These are phyloP conservation scores for Herminia tarsipennalis DNA, from an alignment of 2,888 invertebrate species.

Conservation along the genomic window DNA sequence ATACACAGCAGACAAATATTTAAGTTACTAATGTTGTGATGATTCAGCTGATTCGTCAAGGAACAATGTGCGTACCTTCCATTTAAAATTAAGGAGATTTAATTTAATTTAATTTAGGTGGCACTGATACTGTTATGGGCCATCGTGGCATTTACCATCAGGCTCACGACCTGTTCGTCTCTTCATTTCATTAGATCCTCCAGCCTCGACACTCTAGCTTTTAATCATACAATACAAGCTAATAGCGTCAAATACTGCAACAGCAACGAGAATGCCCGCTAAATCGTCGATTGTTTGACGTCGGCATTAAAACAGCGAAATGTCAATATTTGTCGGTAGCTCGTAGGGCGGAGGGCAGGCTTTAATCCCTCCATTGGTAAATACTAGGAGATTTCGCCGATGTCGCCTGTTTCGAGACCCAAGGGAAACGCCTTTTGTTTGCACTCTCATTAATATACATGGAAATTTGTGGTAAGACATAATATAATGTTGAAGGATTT, in stretches of 20 bases:
- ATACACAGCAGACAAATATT: too few species aligned
- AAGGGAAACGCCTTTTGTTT: conserved; percentile 57
- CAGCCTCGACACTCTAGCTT: too few species aligned
- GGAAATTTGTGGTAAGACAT: conserved; percentile 43
- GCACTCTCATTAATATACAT: conserved; percentile 67
- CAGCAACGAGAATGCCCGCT: conserved; percentile 43
- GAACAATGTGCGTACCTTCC: too few species aligned
- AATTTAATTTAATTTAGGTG: too few species aligned
- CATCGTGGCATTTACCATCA: too few species aligned
- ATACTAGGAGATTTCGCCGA: conserved; percentile 68
- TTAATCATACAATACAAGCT: too few species aligned
- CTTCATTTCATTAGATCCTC: too few species aligned
- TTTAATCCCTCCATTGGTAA: conserved; percentile 74
- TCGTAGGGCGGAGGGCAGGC: conserved; percentile 62
- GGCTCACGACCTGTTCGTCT: too few species aligned
- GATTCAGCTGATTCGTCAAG: too few species aligned
- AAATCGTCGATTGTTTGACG: conserved; percentile 84
- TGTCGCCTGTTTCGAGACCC: conserved; percentile 56
- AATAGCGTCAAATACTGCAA: conserved; percentile 21
- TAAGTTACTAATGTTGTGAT: too few species aligned
- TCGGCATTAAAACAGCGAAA: conserved; percentile 84
- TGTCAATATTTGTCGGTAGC: conserved; percentile 80
- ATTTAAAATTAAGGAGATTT: too few species aligned
- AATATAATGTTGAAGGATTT: conserved; percentile 34
- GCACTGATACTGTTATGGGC: too few species aligned